Evolutionary conservation across 2,888 invertebrate genomes (phyloP).

Genomic region (Ormyrus pomaceus): DNA sequence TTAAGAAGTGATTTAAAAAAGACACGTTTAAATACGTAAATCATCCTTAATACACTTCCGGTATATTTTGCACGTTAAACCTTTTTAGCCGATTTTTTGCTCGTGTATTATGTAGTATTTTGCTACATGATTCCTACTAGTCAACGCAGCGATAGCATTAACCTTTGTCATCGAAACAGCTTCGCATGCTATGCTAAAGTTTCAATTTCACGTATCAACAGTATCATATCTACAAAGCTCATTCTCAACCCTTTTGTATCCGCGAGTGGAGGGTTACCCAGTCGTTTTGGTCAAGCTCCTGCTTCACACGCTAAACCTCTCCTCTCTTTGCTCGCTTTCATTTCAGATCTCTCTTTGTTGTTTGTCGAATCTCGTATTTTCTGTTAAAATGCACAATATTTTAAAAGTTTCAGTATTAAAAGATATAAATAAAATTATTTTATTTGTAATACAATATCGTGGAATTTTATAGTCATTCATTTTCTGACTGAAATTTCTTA

Average conservation of each 20-base stretch:
- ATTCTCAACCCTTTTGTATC: constrained; percentile 56
- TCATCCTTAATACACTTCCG: no score
- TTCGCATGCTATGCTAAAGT: constrained; percentile 57
- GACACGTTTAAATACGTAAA: no score
- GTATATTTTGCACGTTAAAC: no score
- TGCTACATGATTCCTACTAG: constrained; percentile 45
- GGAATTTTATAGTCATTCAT: no score
- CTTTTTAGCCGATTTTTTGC: neutral
- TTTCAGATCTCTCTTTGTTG: no score
- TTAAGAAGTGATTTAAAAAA: no score
- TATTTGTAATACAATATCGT: no score
- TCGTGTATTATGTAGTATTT: constrained; percentile 28
- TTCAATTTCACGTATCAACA: constrained; percentile 70
- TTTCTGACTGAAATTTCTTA: no score
- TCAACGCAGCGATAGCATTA: constrained; percentile 38
- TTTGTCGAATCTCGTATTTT: no score
- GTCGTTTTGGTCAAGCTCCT: constrained; percentile 45
- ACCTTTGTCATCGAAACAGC: constrained; percentile 56
- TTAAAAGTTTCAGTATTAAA: no score
- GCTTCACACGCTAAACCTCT: constrained; percentile 10
- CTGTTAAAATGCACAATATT: no score
- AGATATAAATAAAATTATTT: no score
- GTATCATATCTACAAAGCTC: constrained; percentile 72
- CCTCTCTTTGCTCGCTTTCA: neutral
- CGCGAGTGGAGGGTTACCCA: constrained; percentile 43